Evolutionary conservation across 2,888 invertebrate species (phyloP).

Genomic region (Danaus chrysippus): DNA sequence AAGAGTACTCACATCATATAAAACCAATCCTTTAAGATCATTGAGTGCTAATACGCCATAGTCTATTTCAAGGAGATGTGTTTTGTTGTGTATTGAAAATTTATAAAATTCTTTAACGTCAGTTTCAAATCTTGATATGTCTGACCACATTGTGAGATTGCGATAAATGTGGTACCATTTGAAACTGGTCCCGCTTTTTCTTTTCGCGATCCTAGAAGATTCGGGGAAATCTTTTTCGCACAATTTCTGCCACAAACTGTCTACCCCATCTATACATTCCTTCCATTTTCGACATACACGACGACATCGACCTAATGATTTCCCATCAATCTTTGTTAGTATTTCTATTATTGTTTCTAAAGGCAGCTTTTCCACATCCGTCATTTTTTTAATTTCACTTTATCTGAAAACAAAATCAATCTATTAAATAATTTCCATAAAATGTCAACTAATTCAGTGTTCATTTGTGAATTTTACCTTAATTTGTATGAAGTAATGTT

Average conservation of each 20-base stretch:
- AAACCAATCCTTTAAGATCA: slow-evolving; percentile 51
- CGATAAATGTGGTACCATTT: slow-evolving; percentile 61
- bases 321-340: slow-evolving; percentile 50
- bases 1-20: slow-evolving; percentile 53
- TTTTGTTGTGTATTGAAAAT: slow-evolving; percentile 52
- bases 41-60: slow-evolving; percentile 56
- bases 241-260: slow-evolving; percentile 54
- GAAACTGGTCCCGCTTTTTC: slow-evolving; percentile 50
- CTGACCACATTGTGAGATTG: slow-evolving; percentile 55
- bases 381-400: slow-evolving; percentile 41
- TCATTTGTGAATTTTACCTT: too few species aligned
- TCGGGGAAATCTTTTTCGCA: slow-evolving; percentile 51
- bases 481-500: too few species aligned
- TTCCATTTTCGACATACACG: slow-evolving; percentile 59
- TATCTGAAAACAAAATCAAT: too few species aligned
- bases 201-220: slow-evolving; percentile 56
- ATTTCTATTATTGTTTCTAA: slow-evolving; percentile 60
- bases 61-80: slow-evolving; percentile 50
- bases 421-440: too few species aligned
- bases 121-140: slow-evolving; percentile 40
- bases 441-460: too few species aligned
- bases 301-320: slow-evolving; percentile 52
- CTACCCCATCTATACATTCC: slow-evolving; percentile 49
- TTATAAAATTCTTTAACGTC: slow-evolving; percentile 54
- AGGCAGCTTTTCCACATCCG: slow-evolving; percentile 45